Conservation (phyloP, 92 coral and sea anemone genomes). For the Metridium senile region DNA sequence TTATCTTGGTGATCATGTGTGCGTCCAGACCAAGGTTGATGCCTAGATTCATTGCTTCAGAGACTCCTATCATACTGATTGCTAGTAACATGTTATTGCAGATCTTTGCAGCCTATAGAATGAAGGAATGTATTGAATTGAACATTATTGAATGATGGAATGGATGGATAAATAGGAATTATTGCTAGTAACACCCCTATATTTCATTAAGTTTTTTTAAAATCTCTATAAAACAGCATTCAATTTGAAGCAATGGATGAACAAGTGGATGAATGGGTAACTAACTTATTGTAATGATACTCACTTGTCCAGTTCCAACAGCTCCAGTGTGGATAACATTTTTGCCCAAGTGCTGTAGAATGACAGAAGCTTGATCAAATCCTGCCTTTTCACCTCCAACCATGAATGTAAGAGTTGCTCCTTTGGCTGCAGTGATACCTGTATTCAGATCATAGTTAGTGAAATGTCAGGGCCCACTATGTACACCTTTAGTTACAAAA, state of each 20-base stretch:
- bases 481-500: no score
- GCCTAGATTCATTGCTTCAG: constrained; percentile 96
- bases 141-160: background rate
- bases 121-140: background rate
- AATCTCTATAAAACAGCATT: no score
- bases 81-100: constrained; percentile 95
- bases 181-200: no score
- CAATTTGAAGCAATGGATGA: no score
- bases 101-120: constrained; percentile 85
- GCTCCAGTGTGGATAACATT: constrained; percentile 88
- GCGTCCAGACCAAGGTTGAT: constrained; percentile 92
- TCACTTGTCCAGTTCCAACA: constrained; percentile 93
- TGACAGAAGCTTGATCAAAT: constrained; percentile 75
- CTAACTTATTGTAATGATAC: no score
- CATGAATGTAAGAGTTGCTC: constrained; percentile 92
- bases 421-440: constrained; percentile 96
- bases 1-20: constrained; percentile 85
- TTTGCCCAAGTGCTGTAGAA: constrained; percentile 90
- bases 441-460: background rate
- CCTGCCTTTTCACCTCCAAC: constrained; percentile 94
- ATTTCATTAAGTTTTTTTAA: no score
- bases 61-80: constrained; percentile 91
- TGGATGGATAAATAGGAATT: no score
- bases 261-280: no score
- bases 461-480: no score